Evolutionary conservation across 2,797 vertebrate species (phyloP), one percentile per base, ranked within the genome.

Genomic region (Parotocinclus haroldoi): DNA sequence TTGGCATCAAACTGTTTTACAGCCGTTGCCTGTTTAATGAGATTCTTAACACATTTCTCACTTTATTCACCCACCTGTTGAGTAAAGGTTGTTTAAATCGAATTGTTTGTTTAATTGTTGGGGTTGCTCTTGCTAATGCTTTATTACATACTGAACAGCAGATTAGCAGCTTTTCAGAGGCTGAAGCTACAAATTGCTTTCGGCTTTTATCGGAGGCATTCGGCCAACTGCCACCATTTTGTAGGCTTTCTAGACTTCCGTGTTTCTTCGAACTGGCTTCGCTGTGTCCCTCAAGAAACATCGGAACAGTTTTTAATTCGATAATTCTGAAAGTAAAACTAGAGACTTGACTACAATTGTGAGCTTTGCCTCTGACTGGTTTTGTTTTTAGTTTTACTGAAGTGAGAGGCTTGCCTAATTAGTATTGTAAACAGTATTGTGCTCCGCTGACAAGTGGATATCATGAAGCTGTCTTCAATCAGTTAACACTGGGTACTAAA

Each of bases 171-270:
- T 10, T 36, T 12, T 10, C 17, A 14, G 18, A 10, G 4, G 16
- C n/a, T 58, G 5, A 12, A 45, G 44, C 10, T 54, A 57, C 51
- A 11, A 58, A 69, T 7, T 27, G 16, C 60, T 57, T 68, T 71
- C 0, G 82, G 12, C 82, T 81, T 55, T 74, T 80, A 13, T 72
- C 66, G 50, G 81, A 44, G 61, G 45, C 69, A 27, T 72, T 75
- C 68, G 69, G 62, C 56, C 58, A 73, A 82, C 81, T 72, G 76
- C 80, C 81, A 86, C 90, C 90, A 91, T 91, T 91, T 91, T 91
- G 89, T 88, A 74, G 65, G 69, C 49, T 73, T 71, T 53, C 66
- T 71, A 74, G 61, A 80, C 87, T 91, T 91, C 89, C 90, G 87
- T 85, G 87, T 89, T 87, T 80, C 76, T 11, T 67, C 73, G 77